Base-by-base conservation (phyloP, 2,797 vertebrate genomes). In the Leptodactylus fallax region DNA sequence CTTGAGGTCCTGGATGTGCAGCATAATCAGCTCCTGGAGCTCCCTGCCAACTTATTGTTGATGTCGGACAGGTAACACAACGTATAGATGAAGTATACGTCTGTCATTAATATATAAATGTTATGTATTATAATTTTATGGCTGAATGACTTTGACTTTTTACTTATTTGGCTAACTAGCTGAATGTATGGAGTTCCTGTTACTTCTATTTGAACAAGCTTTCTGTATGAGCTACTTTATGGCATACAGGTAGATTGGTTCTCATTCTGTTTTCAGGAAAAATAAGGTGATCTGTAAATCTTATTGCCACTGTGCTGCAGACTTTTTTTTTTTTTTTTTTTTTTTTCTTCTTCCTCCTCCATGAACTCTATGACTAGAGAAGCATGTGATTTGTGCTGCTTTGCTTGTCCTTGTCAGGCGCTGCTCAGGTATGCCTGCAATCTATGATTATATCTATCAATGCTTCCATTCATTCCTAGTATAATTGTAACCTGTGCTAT, bases 1-100 rank as follows among this genome's bases (percentile, higher is more conserved):
- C 96, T 99, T 92, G 98, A 99, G 91, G 96, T 99, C 90, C 91
- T 99, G 61, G 98, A 99, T 0, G 92, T 99, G 51, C 98, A 99
- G 72, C 98, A 99, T 94, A 99, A 99, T 95, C 97, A 97, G 92
- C 96, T 99, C 17, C 90, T 93, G 58, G 98, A 99, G 92, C 96
- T 99, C 81, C 98, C 98, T 0, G 94, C 96, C 85, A 97, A 95
- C 94, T 95, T 99, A 83, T 96, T 99, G 91, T 93, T 98, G 93
- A 98, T 98, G 94, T 97, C 97, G 58, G 95, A 97, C 94, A 98
- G 98, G 98, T 99, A 95, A 90, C 7, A 19, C 6, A 10, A 53
- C 8, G 7, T 56, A 10, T 13, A 53, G 8, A 12, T 25, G 6
- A 45, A n/a, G n/a, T n/a, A n/a, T n/a, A n/a, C n/a, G n/a, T n/a